These are phyloP conservation scores for Tringa solitaria DNA, from an alignment of 2,113 vertebrate species.

Conservation along the genomic window DNA sequence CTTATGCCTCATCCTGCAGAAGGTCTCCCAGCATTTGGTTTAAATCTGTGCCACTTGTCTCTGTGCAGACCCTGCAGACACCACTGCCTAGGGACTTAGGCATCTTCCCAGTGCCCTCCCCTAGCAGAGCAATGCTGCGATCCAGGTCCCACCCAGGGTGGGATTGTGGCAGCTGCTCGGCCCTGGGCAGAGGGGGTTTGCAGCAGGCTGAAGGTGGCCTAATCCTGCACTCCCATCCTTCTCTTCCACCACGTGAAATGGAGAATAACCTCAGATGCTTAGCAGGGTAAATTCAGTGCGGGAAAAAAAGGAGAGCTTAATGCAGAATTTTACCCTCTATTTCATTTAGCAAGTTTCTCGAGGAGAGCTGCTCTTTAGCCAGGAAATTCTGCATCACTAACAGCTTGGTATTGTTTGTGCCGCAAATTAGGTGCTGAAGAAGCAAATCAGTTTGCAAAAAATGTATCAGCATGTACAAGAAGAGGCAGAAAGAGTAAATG, in stretches of 20 bases:
- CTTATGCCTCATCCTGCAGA: background rate
- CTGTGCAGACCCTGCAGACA: background rate
- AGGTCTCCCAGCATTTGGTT: fast-evolving
- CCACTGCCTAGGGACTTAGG: too few species aligned
- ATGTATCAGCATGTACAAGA: background rate
- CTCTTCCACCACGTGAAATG: background rate
- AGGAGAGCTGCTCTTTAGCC: background rate
- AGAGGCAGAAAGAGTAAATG: slow-evolving; percentile 44
- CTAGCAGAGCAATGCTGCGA: background rate
- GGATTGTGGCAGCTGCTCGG: background rate
- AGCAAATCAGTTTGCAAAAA: slow-evolving; percentile 15
- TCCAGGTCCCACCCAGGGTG: fast-evolving
- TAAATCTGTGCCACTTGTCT: background rate
- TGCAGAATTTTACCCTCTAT: background rate
- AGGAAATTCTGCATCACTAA: slow-evolving; percentile 22
- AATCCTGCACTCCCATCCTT: background rate
- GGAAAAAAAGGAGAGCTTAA: background rate
- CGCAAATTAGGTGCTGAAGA: slow-evolving; percentile 33
- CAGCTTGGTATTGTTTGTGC: slow-evolving; percentile 16
- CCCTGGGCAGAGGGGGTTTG: fast-evolving
- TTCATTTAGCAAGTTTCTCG: slow-evolving; percentile 14
- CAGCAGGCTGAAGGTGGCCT: background rate
- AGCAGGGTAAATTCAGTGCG: background rate
- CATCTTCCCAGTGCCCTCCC: background rate
- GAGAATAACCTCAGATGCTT: background rate